Base-by-base conservation (phyloP, 2,888 invertebrate species). In the Megaustenia siamemsis region DNA sequence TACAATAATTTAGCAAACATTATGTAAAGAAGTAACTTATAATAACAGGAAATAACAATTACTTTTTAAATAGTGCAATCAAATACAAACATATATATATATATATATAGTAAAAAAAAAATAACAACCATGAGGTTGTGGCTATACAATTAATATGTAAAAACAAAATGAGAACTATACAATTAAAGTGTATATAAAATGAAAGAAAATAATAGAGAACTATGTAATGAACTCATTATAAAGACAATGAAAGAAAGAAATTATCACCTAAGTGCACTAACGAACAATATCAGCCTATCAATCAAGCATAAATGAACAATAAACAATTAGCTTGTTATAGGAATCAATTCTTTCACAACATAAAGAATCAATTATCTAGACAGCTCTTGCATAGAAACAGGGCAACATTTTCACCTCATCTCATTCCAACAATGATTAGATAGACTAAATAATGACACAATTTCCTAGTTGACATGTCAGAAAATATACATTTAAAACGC, bases 311-410 rank as follows among this genome's bases (percentile, higher is more conserved):
- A 28, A 49, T 49, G 73, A 45, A 32, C 32, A 32, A 49, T 73
- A 28, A 49, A 73, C 32, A 73, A 45, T 32, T 15, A 24, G 8
- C 40, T 60, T 38, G 40, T 77, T n/a, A 56, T 38, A 35, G n/a
- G 38, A 77, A 77, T 60, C 60, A 45, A 73, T 60, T 77, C 53
- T 38, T 53, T 77, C 28, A 77, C 38, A 56, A 60, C 40, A 66
- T 21, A 40, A 24, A 49, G 73, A 73, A 73, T 73, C 21, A 78
- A 63, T 63, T 45, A 78, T 78, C 43, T 12, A 60, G 35, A 40
- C 38, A 38, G 40, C 60, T n/a, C 81, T 81, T 81, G 81, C 81
- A 81, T 81, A 81, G 81, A 71, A 71, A 71, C 35, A 4, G 73
- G 71, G 56, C 56, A 71, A 81, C 71, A 71, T 81, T 81, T 81